Evolutionary conservation across 2,888 invertebrate species (phyloP).

Genomic region (Drosophila flavopinicola): DNA sequence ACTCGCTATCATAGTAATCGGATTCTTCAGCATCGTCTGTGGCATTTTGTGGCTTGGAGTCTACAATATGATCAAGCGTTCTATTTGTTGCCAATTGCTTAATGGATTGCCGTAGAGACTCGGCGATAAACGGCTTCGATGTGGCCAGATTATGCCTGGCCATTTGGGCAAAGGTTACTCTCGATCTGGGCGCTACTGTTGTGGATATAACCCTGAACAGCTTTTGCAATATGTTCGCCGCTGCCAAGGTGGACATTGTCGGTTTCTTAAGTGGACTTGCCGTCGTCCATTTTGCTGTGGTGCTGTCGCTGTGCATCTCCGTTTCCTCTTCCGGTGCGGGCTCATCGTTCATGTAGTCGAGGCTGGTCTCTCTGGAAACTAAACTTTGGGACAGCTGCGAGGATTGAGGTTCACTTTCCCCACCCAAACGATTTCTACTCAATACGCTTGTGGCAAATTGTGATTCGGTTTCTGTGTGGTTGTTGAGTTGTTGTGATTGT

Average conservation of each 20-base stretch:
- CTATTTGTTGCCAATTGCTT: conserved; percentile 47
- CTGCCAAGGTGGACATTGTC: conserved; percentile 55
- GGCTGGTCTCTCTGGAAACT: conserved; percentile 29
- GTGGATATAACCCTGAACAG: conserved; percentile 53
- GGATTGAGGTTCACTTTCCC: conserved; percentile 28
- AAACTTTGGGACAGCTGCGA: conserved; percentile 31
- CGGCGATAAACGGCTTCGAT: conserved; percentile 55
- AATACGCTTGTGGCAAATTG: conserved; percentile 12
- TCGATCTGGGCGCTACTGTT: conserved; percentile 15
- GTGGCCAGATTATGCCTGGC: conserved; percentile 58
- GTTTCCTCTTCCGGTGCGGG: conserved; percentile 5
- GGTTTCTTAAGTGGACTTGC: conserved; percentile 17
- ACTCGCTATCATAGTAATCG: conserved; percentile 54
- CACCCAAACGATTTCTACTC: conserved; percentile 12
- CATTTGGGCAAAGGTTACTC: conserved; percentile 52
- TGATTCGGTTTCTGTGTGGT: conserved; percentile 18
- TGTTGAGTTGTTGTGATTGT: conserved; percentile 22
- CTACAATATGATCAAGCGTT: conserved; percentile 6
- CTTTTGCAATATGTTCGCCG: conserved; percentile 51
- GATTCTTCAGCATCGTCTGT: conserved; percentile 23
- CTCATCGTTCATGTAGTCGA: conserved; percentile 60
- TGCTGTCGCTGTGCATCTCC: conserved; percentile 10
- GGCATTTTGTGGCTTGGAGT: not conserved
- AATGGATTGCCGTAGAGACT: conserved; percentile 55
- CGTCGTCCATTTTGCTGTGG: conserved; percentile 20